Evolutionary conservation across 92 coral and sea anemone species (phyloP), one percentile per base, ranked within the genome.

Genomic region (Chrysogorgia sp.): DNA sequence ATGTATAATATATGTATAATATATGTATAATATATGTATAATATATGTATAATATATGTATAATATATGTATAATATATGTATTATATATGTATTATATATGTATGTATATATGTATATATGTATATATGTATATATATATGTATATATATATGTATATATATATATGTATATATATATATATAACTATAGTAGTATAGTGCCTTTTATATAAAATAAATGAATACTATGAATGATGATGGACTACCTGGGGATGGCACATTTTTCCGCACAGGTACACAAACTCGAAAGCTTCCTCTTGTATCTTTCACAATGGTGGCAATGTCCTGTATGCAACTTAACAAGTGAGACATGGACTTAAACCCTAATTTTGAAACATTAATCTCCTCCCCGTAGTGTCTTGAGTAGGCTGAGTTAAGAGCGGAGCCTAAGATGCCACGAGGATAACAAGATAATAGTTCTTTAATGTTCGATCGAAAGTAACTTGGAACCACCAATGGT

Each of bases 401-500:
- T 14, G 76, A 58, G 50, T 77, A 96, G 33, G 97, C 90, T 19
- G 21, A 40, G 33, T 67, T 76, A 68, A 96, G 87, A 74, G 72
- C 83, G 2, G 99, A 83, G 26, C 96, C 92, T 7, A 96, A 77
- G 35, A 96, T 33, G 1, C 99, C 99, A 70, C 82, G 84, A 7
- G 97, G 99, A 82, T 91, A 90, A 22, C 74, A 72, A 3, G 81
- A 31, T 4, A 96, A 72, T 14, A 96, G 80, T 34, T 96, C 90
- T 67, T 90, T 90, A 32, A 96, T 86, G 45, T 87, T 88, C 20
- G 79, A 69, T 57, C 96, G 75, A 64, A 91, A 62, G 69, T 82
- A 83, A 63, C 83, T 70, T 19, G 97, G 96, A 0, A 96, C 91
- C 10, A 87, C 77, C 21, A 72, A 53, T 19, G 79, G 79, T 25